Percentiles rank a stretch among this genome's conserved stretches.
Evolutionary conservation across 2,888 invertebrate genomes (phyloP).

Genomic region (Oligia latruncula): DNA sequence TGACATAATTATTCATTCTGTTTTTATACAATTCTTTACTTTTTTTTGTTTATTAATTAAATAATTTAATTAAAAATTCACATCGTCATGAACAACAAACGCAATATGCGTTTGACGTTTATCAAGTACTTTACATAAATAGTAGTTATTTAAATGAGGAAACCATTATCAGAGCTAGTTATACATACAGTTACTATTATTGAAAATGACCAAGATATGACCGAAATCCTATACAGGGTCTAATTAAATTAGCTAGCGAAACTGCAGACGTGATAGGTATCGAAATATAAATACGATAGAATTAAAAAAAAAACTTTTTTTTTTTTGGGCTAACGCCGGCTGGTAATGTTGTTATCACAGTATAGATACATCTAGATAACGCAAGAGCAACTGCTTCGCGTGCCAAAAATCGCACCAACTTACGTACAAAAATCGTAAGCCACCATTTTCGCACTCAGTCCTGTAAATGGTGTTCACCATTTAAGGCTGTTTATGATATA

Average conservation of each 20-base stretch:
- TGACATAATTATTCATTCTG: neutral
- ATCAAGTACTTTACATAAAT: neutral
- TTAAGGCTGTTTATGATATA: slow-evolving; percentile 11
- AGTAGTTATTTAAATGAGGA: slow-evolving; percentile 8
- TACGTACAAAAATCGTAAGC: too few species aligned
- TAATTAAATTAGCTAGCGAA: too few species aligned
- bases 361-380: too few species aligned
- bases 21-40: neutral
- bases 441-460: too few species aligned
- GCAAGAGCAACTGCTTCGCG: too few species aligned
- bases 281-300: too few species aligned
- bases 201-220: neutral
- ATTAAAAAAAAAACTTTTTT: too few species aligned
- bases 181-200: neutral
- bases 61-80: neutral
- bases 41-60: neutral
- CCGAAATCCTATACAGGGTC: neutral
- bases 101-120: neutral
- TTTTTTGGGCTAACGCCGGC: too few species aligned
- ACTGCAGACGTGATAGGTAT: too few species aligned
- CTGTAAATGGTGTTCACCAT: neutral
- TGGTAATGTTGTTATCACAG: too few species aligned
- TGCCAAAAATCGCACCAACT: too few species aligned
- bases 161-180: neutral
- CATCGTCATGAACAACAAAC: neutral